Evolutionary conservation across 2,888 invertebrate species (phyloP).

Genomic region (Tuberolachnus salignus): DNA sequence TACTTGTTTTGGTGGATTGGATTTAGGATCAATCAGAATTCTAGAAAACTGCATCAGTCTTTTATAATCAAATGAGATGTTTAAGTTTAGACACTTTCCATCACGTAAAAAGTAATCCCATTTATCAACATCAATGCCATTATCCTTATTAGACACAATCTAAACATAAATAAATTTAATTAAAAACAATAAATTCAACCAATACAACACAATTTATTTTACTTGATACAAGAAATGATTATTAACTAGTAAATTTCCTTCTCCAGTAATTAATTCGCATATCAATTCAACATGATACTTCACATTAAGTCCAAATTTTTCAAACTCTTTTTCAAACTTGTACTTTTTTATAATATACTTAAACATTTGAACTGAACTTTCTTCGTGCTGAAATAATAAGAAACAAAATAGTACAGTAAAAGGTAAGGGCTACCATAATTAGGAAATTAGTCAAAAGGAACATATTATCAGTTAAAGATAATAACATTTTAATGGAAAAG

Average conservation of each 20-base stretch:
- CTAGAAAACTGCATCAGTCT: conserved; percentile 63
- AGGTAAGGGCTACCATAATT: too few species aligned
- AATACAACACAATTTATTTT: conserved; percentile 37
- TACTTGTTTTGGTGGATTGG: conserved; percentile 56
- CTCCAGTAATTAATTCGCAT: conserved; percentile 64
- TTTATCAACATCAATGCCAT: conserved; percentile 72
- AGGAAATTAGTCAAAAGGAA: too few species aligned
- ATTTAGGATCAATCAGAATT: conserved; percentile 60
- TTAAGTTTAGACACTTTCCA: conserved; percentile 64
- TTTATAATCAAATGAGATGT: conserved; percentile 64
- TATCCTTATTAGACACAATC: conserved; percentile 69
- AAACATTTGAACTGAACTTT: conserved; percentile 64
- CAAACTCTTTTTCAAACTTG: conserved; percentile 60
- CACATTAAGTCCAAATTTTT: conserved; percentile 58
- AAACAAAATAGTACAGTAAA: not conserved
- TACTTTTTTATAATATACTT: conserved; percentile 63
- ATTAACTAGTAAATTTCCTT: conserved; percentile 58
- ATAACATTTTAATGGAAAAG: too few species aligned
- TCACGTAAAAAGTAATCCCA: conserved; percentile 73
- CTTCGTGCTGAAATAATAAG: conserved; percentile 65
- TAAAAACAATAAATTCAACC: not conserved
- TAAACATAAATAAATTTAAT: conserved; percentile 59
- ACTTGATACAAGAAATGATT: conserved; percentile 67
- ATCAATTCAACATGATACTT: conserved; percentile 62
- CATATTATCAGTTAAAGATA: too few species aligned